Base-by-base conservation (phyloP, 1,140 invertebrate species). In the Magallana angulata region DNA sequence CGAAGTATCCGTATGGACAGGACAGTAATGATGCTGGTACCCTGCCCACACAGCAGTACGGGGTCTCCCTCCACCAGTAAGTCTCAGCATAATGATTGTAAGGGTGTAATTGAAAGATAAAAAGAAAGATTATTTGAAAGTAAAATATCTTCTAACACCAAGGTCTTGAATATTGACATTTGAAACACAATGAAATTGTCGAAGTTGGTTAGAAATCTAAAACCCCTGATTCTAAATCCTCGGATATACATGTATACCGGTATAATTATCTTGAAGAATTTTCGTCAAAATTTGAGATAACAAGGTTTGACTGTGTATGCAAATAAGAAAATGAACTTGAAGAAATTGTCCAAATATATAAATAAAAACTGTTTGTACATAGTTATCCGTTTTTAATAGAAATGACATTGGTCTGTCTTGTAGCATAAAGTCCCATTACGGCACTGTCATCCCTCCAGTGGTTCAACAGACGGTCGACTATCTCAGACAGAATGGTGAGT, bases 391-490 rank as follows among this genome's bases (percentile, higher is more conserved):
- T 3, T 3, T 4, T 36, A 36, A 57, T 1, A 5, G 2, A 71
- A 24, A 76, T 11, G 68, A 24, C 14, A 68, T 87, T 71, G 60
- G 18, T 60, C 89, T 90, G 56, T 81, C 68, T 95, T 93, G 82
- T 91, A 96, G 95, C 93, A 98, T 99, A 84, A 97, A 98, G 89
- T 96, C 98, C 92, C 98, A 99, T 94, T 95, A 95, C 87, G 96
- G 96, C 9, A 96, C 96, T 92, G 95, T 97, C 1, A 98, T 99
- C 94, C 98, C 99, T 68, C 97, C 97, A 0, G 97, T 99, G 85
- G 97, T 99, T 48, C 96, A 96, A 91, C 97, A 97, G 90, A 98
- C 98, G 93, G 96, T 99, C 16, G 97, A 98, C 92, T 99, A 97
- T 95, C 96, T 99, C 14, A 97, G 97, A 91, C 96, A 97, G 91